These are phyloP conservation scores for Synanceia verrucosa DNA, from an alignment of 2,797 vertebrate species.

Conservation along the genomic window DNA sequence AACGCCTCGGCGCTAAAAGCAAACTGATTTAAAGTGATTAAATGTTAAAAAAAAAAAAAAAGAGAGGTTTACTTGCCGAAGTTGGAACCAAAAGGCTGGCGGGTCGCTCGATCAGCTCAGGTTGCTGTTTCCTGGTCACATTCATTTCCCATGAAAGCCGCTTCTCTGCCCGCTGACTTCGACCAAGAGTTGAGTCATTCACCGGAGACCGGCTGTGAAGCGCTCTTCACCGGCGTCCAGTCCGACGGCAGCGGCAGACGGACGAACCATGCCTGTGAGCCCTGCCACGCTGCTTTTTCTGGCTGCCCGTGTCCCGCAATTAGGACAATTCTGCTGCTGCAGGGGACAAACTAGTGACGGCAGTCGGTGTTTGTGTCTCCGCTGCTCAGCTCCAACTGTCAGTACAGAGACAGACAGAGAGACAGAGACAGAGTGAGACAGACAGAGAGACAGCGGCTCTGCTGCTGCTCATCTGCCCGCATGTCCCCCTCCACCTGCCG, in stretches of 20 bases:
- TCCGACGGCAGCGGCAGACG: constrained; percentile 11
- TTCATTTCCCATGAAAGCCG: constrained; percentile 88
- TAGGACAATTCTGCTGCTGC: constrained; percentile 1
- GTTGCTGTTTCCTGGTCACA: constrained; percentile 83
- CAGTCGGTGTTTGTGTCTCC: neutral
- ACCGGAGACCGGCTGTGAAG: constrained; percentile 43
- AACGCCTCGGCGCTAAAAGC: too few species aligned
- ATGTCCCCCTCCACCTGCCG: constrained; percentile 59
- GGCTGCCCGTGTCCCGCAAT: constrained; percentile 1
- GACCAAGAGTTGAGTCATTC: constrained; percentile 75
- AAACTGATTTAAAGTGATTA: neutral
- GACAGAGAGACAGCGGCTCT: constrained; percentile 28
- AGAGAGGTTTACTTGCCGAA: constrained; percentile 83
- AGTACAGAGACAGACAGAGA: too few species aligned
- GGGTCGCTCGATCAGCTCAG: constrained; percentile 86
- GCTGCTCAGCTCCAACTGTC: constrained; percentile 37
- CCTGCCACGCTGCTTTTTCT: neutral
- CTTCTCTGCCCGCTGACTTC: constrained; percentile 77
- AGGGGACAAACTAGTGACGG: neutral
- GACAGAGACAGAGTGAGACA: too few species aligned
- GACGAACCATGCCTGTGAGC: constrained; percentile 33
- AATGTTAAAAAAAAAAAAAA: neutral
- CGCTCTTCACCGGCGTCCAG: constrained; percentile 53
- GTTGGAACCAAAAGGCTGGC: constrained; percentile 86
- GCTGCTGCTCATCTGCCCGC: constrained; percentile 53